Evolutionary conservation across 2,113 vertebrate genomes (phyloP), one percentile per base, ranked within the genome.

Genomic region (Sula dactylatra): DNA sequence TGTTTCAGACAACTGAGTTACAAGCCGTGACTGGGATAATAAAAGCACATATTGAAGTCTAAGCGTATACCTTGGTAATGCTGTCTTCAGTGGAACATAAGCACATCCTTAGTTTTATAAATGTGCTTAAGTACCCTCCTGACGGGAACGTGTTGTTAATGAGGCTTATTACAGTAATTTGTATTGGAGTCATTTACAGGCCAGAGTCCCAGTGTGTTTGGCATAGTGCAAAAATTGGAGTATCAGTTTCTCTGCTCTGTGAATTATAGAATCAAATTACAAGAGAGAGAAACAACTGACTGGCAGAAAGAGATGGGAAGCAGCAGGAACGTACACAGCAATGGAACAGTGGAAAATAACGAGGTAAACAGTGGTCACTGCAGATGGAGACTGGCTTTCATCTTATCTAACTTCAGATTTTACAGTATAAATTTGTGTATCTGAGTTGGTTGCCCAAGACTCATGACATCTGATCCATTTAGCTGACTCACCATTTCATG

Each of bases 111-210:
- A 67, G 56, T 65, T 88, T 91, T 89, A 92, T 25, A 65, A 65
- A 92, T 27, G 27, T 61, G 72, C 71, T 74, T 78, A 92, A 93
- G 80, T 67, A 55, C 36, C 52, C 22, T 84, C 36, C 72, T 94
- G 72, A 82, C 56, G 49, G 69, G 70, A 89, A 71, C 8, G 3
- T 52, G 62, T 40, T 82, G 78, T 54, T 93, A 96, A 96, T 8
- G 2, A 90, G 69, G 73, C 54, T 92, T 88, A 82, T 91, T 93
- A 88, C 80, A 76, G 54, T 58, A 61, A 91, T 88, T 95, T 95
- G 59, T 34, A 25, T 17, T 36, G 59, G 55, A 90, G 65, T 86
- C 3, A 1, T 71, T 93, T 89, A 86, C 65, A 85, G 77, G 81
- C 65, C 61, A 54, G 52, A 65, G 36, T 86, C 81, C 49, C 77